These are phyloP conservation scores for Apantesis nais DNA, from an alignment of 2,888 invertebrate genomes.

Conservation along the genomic window DNA sequence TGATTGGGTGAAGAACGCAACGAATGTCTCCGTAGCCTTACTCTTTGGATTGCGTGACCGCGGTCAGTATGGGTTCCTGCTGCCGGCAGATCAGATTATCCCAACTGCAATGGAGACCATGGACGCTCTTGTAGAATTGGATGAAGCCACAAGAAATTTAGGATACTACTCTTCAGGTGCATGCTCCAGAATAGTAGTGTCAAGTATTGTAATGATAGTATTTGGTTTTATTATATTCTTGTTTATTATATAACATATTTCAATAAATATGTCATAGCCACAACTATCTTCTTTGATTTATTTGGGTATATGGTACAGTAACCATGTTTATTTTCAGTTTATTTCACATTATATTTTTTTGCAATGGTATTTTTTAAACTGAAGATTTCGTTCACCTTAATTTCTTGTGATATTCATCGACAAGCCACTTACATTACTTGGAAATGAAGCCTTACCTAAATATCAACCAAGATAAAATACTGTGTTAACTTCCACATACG, in stretches of 20 bases:
- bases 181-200: background rate
- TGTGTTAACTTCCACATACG: too few species aligned
- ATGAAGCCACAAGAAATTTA: slow-evolving; percentile 63
- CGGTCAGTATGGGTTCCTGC: slow-evolving; percentile 84
- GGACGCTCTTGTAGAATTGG: slow-evolving; percentile 81
- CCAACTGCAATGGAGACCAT: slow-evolving; percentile 87
- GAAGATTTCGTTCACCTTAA: background rate
- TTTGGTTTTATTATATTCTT: background rate
- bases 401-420: background rate
- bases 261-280: background rate
- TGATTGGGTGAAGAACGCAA: slow-evolving; percentile 85
- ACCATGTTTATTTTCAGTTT: background rate
- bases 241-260: background rate
- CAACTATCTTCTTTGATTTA: background rate
- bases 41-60: slow-evolving; percentile 86
- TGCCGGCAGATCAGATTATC: slow-evolving; percentile 82
- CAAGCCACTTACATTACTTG: too few species aligned
- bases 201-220: background rate
- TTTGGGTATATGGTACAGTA: background rate
- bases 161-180: slow-evolving; percentile 58
- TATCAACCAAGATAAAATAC: background rate
- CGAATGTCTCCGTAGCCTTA: slow-evolving; percentile 82
- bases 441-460: background rate
- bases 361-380: background rate
- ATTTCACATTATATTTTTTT: background rate